A percentile compares a stretch with the other conserved stretches of the same genome.
phyloP scores from a whole-genome alignment of 2,113 vertebrate species.

The Ondatra zibethicus region DNA sequence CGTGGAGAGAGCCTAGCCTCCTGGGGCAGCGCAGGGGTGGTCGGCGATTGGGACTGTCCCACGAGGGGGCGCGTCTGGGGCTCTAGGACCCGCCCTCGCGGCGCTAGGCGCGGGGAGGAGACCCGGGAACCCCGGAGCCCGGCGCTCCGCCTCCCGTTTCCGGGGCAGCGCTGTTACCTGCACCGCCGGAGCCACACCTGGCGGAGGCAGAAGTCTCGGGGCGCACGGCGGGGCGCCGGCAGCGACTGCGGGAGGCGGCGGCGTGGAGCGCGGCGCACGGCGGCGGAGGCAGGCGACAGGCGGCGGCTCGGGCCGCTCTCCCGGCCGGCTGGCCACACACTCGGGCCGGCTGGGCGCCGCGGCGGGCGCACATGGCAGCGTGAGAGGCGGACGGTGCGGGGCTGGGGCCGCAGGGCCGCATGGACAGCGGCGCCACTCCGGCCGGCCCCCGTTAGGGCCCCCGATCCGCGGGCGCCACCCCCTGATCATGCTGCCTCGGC shows the following conservation, averaged over 20 bases:
- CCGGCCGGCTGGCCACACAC: constrained; percentile 63
- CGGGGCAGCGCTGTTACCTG: constrained; percentile 82
- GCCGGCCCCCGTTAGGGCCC: constrained; percentile 62
- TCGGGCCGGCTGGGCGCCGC: constrained; percentile 66
- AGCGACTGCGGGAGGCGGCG: constrained; percentile 49
- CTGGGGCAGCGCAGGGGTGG: background rate
- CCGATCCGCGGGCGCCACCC: constrained; percentile 35
- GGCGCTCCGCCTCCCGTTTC: constrained; percentile 80
- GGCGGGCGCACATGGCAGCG: constrained; percentile 73
- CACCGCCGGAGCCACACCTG: constrained; percentile 75
- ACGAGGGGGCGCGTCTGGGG: constrained; percentile 79
- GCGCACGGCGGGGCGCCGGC: background rate
- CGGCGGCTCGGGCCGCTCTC: constrained; percentile 48
- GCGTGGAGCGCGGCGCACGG: constrained; percentile 60
- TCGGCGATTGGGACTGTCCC: constrained; percentile 52
- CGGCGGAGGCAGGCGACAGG: constrained; percentile 61
- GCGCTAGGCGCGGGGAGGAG: constrained; percentile 71
- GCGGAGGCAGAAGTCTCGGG: constrained; percentile 72
- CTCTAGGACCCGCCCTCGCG: constrained; percentile 73
- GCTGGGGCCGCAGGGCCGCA: constrained; percentile 70
- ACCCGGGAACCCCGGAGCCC: constrained; percentile 65
- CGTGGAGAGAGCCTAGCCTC: background rate
- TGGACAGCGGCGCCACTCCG: constrained; percentile 68
- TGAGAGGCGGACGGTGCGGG: constrained; percentile 63
- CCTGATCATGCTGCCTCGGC: constrained; percentile 70